Base-by-base conservation (phyloP, 2,888 invertebrate species). In the Drosophila cognata region DNA sequence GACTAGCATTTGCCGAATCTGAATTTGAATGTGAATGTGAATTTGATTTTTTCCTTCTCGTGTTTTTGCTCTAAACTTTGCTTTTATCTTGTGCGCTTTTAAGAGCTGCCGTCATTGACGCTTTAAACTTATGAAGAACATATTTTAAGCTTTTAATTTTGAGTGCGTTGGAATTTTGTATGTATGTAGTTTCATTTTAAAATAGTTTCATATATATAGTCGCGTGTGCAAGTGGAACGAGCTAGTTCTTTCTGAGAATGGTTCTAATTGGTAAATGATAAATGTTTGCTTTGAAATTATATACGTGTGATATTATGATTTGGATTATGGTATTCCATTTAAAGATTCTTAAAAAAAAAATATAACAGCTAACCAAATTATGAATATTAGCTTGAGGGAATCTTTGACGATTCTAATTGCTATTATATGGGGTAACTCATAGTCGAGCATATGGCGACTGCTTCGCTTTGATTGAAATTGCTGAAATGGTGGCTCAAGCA, bases 1-100 rank as follows among this genome's bases (percentile, higher is more conserved):
- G 41, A 68, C 79, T 79, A 73, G 71, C 81, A 85, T 82, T 83
- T 67, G 82, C 53, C 38, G 69, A 70, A 70, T 41, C 66, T 50
- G 53, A 82, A 77, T 63, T 52, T 66, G 61, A 77, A 66, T 56
- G 64, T 68, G 65, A 68, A 64, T 62, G 71, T 72, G 76, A 79
- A 71, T 85, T 75, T 66, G 77, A 80, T 76, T 79, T 79, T 70
- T 71, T 70, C 35, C 21, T 25, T 21, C 25, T 25, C 8, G 25
- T 25, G 4, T 46, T 46, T 71, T 74, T 78, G 67, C 73, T 71
- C 50, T 43, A 48, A 52, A 41, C 56, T 33, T 43, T 41, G 65
- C 38, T 50, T 63, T 56, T 53, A 21, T 53, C 18, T 29, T 63
- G 46, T 25, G 28, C 50, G 41, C 13, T 41, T 62, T 64, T 43